A percentile compares a stretch with the other conserved stretches of the same genome.
Evolutionary conservation across 1,140 invertebrate genomes (phyloP).

Genomic region (Calosoma granatense): DNA sequence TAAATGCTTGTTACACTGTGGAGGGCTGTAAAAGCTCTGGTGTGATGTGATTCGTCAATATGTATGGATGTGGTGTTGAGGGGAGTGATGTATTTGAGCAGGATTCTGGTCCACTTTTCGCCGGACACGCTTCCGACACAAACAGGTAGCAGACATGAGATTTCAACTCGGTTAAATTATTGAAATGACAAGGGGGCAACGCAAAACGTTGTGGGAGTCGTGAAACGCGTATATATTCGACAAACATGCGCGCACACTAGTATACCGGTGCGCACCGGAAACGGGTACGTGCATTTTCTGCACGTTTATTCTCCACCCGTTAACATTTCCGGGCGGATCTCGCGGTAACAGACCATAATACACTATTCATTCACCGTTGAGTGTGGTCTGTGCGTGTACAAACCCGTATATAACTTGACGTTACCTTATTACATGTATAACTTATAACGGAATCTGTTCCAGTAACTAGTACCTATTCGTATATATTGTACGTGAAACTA

Average conservation of each 20-base stretch:
- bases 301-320: neutral
- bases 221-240: neutral
- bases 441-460: neutral
- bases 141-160: neutral
- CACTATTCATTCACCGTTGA: neutral
- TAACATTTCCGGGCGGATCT: neutral
- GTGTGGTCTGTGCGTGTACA: neutral
- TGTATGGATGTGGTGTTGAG: too few species aligned
- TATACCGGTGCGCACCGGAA: neutral
- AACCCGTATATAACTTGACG: neutral
- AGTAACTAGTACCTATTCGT: too few species aligned
- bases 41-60: neutral
- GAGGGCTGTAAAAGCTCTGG: neutral
- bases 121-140: too few species aligned
- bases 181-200: neutral
- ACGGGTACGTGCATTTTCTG: neutral
- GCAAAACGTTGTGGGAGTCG: too few species aligned
- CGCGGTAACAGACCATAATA: neutral
- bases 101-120: too few species aligned
- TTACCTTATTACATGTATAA: neutral
- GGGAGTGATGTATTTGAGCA: neutral
- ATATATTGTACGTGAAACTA: neutral
- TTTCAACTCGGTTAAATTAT: neutral
- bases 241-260: neutral
- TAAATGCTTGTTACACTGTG: neutral